Percentiles rank a stretch among this genome's conserved stretches.
These are phyloP conservation scores for Phenganax stokvisi DNA, from an alignment of 92 coral and sea anemone genomes.

Conservation along the genomic window DNA sequence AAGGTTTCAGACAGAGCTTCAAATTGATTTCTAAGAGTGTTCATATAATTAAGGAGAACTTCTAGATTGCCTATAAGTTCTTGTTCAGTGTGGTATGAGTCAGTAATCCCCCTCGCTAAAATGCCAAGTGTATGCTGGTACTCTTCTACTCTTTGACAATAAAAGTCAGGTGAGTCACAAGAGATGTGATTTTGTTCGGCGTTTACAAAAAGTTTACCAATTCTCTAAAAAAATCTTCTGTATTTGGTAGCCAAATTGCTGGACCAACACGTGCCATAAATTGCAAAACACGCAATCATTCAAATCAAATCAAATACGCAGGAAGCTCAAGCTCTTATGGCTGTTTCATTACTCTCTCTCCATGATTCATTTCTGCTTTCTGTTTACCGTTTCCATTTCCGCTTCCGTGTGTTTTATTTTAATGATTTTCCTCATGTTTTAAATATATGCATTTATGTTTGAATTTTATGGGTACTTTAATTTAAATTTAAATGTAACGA, in stretches of 20 bases:
- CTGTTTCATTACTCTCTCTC: background rate
- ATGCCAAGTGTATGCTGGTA: slow-evolving; percentile 14
- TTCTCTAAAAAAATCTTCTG: slow-evolving; percentile 20
- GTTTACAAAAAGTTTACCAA: slow-evolving; percentile 1
- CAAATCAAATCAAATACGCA: background rate
- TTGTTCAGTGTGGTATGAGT: slow-evolving; percentile 11
- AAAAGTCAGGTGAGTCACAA: slow-evolving; percentile 34
- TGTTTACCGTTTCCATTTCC: slow-evolving; percentile 1
- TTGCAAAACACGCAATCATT: background rate
- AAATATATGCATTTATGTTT: slow-evolving; percentile 6
- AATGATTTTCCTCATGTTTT: slow-evolving; percentile 27
- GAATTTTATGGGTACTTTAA: background rate
- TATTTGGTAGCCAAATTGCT: slow-evolving; percentile 36
- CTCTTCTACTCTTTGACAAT: slow-evolving; percentile 33
- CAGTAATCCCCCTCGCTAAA: slow-evolving; percentile 13
- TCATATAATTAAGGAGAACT: slow-evolving; percentile 5
- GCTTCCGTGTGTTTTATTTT: slow-evolving; percentile 12
- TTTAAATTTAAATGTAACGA: background rate
- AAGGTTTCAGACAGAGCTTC: slow-evolving; percentile 15
- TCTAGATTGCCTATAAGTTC: background rate
- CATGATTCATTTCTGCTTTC: background rate
- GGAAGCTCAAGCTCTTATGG: background rate
- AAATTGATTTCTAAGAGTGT: slow-evolving; percentile 14
- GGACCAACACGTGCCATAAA: slow-evolving; percentile 28
- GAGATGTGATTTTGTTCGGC: background rate